Conservation (phyloP, 2,113 vertebrate genomes). For the Eptesicus fuscus region DNA sequence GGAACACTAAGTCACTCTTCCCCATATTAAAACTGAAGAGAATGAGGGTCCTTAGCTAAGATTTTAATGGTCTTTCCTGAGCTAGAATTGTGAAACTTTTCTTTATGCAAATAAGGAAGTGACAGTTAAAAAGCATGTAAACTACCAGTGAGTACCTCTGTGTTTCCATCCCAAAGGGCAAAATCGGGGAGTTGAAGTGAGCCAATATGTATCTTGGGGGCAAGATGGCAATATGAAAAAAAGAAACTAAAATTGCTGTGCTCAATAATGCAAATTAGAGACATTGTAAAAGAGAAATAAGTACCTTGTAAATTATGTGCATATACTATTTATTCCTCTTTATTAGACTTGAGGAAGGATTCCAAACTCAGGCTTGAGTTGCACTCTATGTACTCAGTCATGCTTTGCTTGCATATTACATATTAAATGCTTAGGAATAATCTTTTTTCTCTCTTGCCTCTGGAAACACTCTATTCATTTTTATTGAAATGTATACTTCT, state of each 20-base stretch:
- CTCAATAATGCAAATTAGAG: not conserved
- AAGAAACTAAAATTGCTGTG: not conserved
- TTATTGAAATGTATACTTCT: not conserved
- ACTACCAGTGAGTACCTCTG: not conserved
- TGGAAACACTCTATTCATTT: not conserved
- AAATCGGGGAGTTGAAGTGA: not conserved
- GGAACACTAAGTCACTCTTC: not conserved
- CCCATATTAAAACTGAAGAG: not conserved
- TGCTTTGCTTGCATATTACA: not conserved
- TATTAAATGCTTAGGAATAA: not conserved
- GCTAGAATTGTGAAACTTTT: not conserved
- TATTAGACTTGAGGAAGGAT: not conserved
- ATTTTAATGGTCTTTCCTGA: conserved; percentile 16
- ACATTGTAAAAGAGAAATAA: not conserved
- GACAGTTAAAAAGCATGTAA: not conserved
- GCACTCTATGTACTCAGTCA: not conserved
- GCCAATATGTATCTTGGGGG: not conserved
- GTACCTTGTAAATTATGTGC: not conserved
- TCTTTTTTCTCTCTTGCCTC: not conserved
- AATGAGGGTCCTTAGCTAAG: not conserved
- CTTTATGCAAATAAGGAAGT: not conserved
- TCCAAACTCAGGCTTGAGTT: not conserved
- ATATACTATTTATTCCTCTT: not conserved
- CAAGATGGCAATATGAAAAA: not conserved
- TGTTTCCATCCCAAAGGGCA: not conserved